These are phyloP conservation scores for Eutolmus rufibarbis DNA, from an alignment of 2,888 invertebrate species.

Conservation along the genomic window DNA sequence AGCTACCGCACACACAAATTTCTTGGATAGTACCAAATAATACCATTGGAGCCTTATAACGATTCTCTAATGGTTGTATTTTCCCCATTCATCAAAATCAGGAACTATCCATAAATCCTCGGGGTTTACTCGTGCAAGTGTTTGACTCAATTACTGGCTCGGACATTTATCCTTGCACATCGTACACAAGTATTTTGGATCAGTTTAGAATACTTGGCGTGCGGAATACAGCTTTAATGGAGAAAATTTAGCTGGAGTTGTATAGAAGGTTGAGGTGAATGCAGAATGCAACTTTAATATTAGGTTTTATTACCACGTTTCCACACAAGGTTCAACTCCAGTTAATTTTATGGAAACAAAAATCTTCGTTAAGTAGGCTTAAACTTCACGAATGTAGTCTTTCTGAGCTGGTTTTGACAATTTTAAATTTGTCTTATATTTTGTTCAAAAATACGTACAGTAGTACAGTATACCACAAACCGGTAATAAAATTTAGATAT, in stretches of 20 bases:
- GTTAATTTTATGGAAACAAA: too few species aligned
- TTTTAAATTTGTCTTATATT: too few species aligned
- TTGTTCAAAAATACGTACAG: too few species aligned
- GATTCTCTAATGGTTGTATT: not conserved
- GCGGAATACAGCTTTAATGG: not conserved
- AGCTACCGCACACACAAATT: slow-evolving; percentile 9
- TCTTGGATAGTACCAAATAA: not conserved
- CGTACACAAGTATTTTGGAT: not conserved
- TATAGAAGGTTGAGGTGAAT: not conserved
- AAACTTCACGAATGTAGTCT: too few species aligned
- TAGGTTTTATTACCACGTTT: too few species aligned
- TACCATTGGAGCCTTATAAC: not conserved
- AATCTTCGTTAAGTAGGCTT: too few species aligned
- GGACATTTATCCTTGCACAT: not conserved
- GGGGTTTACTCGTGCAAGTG: not conserved
- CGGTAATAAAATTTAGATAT: too few species aligned
- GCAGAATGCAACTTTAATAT: too few species aligned
- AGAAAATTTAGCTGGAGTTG: not conserved
- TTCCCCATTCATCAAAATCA: slow-evolving; percentile 13
- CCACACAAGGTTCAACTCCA: too few species aligned
- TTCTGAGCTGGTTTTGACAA: too few species aligned
- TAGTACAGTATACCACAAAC: too few species aligned
- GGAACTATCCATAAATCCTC: slow-evolving; percentile 14
- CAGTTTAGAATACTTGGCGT: not conserved
- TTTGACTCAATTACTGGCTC: not conserved